A percentile compares a stretch with the other conserved stretches of the same genome.
These are phyloP conservation scores for Holcopasites calliopsidis DNA, from an alignment of 1,140 invertebrate genomes.

Conservation along the genomic window DNA sequence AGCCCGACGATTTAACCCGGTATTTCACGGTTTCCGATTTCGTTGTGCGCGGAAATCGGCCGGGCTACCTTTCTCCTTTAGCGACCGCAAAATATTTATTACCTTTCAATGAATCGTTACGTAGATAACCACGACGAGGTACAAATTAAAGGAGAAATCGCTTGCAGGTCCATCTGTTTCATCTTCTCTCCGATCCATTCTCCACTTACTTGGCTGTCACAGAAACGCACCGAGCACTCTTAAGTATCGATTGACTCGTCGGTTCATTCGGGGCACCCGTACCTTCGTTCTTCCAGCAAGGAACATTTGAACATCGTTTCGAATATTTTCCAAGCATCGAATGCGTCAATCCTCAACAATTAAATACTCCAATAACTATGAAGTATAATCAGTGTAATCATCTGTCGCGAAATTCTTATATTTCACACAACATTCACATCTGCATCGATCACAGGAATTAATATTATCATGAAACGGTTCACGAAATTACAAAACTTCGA, in stretches of 20 bases:
- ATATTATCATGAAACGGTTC: too few relatives aligned
- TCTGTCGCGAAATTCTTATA: too few relatives aligned
- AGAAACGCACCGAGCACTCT: slow-evolving; percentile 9
- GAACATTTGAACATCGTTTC: background rate
- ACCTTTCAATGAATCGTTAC: too few relatives aligned
- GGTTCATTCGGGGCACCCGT: background rate
- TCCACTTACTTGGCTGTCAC: background rate
- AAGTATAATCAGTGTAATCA: too few relatives aligned
- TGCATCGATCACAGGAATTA: too few relatives aligned
- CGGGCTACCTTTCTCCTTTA: background rate
- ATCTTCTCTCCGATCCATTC: background rate
- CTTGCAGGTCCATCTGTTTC: background rate
- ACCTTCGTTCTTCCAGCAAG: background rate
- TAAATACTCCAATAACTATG: too few relatives aligned
- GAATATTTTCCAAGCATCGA: background rate
- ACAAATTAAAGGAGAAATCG: background rate
- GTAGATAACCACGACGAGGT: too few relatives aligned
- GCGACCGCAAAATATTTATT: too few relatives aligned
- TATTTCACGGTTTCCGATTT: background rate
- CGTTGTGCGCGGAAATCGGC: background rate
- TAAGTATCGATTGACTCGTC: slow-evolving; percentile 13
- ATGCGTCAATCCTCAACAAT: too few relatives aligned
- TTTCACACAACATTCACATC: too few relatives aligned
- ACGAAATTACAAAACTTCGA: too few relatives aligned
- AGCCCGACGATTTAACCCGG: background rate